Conservation (phyloP, 2,113 vertebrate genomes). For the Mesitornis unicolor region DNA sequence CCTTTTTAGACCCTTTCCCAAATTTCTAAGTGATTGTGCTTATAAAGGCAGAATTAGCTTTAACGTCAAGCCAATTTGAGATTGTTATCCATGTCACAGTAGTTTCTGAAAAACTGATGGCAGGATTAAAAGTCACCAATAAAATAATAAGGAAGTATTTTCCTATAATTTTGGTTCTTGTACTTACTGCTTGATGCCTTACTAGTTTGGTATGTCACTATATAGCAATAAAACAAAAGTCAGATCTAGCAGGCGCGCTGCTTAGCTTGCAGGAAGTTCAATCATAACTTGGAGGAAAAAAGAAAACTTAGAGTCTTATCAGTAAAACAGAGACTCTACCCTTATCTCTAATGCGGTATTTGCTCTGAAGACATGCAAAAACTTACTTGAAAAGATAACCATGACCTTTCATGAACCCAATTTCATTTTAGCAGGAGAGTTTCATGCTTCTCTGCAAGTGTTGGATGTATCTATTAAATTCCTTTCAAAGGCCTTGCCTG, state of each 20-base stretch:
- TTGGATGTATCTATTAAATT: not conserved
- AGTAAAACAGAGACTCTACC: not conserved
- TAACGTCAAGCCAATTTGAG: not conserved
- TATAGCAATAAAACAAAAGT: not conserved
- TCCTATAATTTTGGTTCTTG: not conserved
- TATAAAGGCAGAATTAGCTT: not conserved
- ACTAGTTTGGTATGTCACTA: not conserved
- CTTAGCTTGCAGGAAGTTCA: not conserved
- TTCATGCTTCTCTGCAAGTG: not conserved
- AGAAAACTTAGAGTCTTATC: not conserved
- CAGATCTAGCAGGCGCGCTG: not conserved
- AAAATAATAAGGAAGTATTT: not conserved
- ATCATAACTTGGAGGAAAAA: not conserved
- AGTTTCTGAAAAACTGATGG: not conserved
- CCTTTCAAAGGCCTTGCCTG: not conserved
- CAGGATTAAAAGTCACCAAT: not conserved
- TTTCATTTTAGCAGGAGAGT: not conserved
- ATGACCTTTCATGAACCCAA: not conserved
- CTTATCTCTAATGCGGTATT: not conserved
- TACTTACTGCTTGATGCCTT: not conserved
- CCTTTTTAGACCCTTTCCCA: not conserved
- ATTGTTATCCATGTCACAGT: not conserved
- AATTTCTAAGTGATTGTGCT: not conserved
- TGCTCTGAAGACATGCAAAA: slow-evolving; percentile 15
- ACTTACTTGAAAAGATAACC: not conserved